These are phyloP conservation scores for Hepsetus odoe DNA, from an alignment of 2,113 vertebrate species.

Conservation along the genomic window DNA sequence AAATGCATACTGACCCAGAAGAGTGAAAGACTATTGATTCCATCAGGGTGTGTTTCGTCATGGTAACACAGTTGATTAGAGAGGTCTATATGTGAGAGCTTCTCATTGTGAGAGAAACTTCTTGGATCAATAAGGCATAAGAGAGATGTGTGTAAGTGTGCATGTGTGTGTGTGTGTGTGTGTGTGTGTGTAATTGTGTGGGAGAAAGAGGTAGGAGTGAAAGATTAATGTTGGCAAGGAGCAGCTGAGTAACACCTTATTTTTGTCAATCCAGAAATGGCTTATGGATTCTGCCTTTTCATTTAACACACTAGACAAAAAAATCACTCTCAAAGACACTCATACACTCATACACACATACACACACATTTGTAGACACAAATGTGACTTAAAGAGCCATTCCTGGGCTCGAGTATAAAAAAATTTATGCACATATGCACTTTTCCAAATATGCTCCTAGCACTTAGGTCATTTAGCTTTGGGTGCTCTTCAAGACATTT, in stretches of 20 bases:
- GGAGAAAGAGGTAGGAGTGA: neutral
- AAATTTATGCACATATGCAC: neutral
- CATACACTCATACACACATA: neutral
- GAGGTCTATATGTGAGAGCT: conserved; percentile 13
- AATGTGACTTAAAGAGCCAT: neutral
- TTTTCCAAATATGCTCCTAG: neutral
- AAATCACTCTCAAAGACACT: neutral
- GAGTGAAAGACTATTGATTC: conserved; percentile 19
- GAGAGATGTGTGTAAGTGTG: neutral
- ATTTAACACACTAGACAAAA: neutral
- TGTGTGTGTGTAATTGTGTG: too few species aligned
- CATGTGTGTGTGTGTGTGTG: neutral
- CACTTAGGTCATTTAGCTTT: neutral
- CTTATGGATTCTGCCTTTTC: conserved; percentile 9
- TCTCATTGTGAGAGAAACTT: conserved; percentile 21
- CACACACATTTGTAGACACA: neutral
- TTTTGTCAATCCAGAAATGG: conserved; percentile 27
- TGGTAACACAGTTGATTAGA: conserved; percentile 34
- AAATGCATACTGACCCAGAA: neutral
- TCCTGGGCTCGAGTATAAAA: neutral
- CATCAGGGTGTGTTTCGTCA: conserved; percentile 20
- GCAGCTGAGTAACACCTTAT: conserved; percentile 26
- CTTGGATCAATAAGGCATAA: conserved; percentile 5
- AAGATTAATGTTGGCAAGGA: conserved; percentile 31
- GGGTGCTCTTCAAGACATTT: too few species aligned